phyloP scores from a whole-genome alignment of 92 coral and sea anemone genomes.

The Hydrozoanthus gracilis region DNA sequence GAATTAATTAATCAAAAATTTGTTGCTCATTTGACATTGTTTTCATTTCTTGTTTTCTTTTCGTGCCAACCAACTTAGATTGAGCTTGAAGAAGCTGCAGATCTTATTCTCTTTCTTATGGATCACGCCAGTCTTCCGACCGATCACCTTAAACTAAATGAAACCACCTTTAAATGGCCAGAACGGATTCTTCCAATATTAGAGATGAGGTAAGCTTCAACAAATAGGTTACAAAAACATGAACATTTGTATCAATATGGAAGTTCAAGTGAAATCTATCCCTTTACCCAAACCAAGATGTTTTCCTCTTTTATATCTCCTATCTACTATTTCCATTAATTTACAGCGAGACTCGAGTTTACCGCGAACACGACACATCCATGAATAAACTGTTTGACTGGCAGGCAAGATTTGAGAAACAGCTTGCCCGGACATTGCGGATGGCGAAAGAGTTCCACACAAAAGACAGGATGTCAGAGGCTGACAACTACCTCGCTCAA shows the following conservation, averaged over 20 bases:
- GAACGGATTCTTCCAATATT: conserved; percentile 80
- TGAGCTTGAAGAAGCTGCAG: conserved; percentile 92
- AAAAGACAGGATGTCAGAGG: conserved; percentile 92
- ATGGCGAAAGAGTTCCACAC: conserved; percentile 87
- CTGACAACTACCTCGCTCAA: conserved; percentile 77
- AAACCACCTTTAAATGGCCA: conserved; percentile 96
- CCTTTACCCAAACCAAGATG: background rate
- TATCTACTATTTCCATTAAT: background rate
- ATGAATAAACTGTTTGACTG: conserved; percentile 90
- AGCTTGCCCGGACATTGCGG: conserved; percentile 69
- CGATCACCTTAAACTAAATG: conserved; percentile 89
- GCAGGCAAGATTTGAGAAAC: conserved; percentile 89
- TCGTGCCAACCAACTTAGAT: conserved; percentile 48
- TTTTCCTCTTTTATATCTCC: background rate
- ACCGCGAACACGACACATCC: conserved; percentile 90
- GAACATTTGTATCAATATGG: too few relatives aligned
- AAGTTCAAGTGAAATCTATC: too few relatives aligned
- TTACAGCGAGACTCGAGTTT: conserved; percentile 85
- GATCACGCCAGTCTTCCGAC: conserved; percentile 84
- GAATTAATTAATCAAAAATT: too few relatives aligned
- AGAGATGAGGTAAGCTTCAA: conserved; percentile 70
- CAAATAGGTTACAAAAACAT: background rate
- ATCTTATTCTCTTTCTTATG: conserved; percentile 88
- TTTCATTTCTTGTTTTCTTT: background rate
- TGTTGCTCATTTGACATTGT: too few relatives aligned